phyloP scores from a whole-genome alignment of 2,797 vertebrate species.

The Sebastes vulpes region DNA sequence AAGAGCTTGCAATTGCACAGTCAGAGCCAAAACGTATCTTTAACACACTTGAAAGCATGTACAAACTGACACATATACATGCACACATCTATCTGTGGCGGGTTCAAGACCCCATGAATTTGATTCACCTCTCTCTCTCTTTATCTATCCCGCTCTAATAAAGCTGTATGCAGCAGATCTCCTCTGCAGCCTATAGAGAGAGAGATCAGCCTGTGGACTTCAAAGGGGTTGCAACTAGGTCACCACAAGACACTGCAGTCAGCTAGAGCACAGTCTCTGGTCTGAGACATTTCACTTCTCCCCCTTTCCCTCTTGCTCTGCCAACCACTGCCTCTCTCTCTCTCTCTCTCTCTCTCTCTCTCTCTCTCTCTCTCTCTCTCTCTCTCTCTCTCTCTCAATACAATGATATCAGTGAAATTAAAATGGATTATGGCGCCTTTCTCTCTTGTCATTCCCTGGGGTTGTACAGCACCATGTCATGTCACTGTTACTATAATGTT shows the following conservation, averaged over 20 bases:
- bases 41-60: neutral
- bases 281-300: constrained; percentile 80
- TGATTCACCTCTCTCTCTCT: constrained; percentile 40
- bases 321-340: constrained; percentile 2
- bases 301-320: neutral
- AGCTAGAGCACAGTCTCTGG: constrained; percentile 80
- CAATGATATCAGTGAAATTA: constrained; percentile 79
- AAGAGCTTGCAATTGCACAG: neutral
- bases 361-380: constrained; percentile 42
- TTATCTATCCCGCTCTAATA: constrained; percentile 57
- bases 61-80: constrained; percentile 3
- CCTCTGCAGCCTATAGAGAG: constrained; percentile 79
- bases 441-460: constrained; percentile 69
- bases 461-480: constrained; percentile 73
- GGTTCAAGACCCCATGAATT: constrained; percentile 47
- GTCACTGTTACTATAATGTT: constrained; percentile 75
- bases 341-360: constrained; percentile 36
- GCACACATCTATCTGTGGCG: neutral
- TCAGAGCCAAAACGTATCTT: neutral
- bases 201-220: constrained; percentile 87
- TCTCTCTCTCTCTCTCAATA: constrained; percentile 42
- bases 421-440: constrained; percentile 74
- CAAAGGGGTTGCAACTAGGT: constrained; percentile 90
- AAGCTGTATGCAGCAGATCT: constrained; percentile 81
- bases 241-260: constrained; percentile 85